Evolutionary conservation across 1,140 invertebrate genomes (phyloP).

Genomic region (Drosophila orena): DNA sequence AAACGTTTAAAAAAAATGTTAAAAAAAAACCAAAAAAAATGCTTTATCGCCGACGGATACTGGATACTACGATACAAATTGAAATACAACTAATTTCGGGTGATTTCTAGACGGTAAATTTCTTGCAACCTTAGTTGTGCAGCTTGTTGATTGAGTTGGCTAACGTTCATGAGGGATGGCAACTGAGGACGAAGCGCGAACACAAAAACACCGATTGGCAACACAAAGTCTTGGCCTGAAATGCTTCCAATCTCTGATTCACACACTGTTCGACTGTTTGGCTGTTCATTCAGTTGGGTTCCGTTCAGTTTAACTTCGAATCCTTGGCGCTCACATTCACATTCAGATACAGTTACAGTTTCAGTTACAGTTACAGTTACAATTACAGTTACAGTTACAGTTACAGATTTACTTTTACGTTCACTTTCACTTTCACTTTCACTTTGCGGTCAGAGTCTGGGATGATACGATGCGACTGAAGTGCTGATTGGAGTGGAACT

Average conservation of each 20-base stretch:
- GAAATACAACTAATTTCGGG: not conserved
- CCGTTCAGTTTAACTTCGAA: not conserved
- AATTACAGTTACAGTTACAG: no score
- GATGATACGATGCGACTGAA: conserved; percentile 50
- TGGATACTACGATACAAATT: not conserved
- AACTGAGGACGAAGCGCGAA: conserved; percentile 32
- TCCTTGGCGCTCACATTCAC: not conserved
- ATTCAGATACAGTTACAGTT: no score
- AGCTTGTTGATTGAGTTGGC: conserved; percentile 56
- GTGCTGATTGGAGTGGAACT: conserved; percentile 40
- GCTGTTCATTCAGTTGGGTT: no score
- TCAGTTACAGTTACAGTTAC: not conserved
- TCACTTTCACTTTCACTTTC: conserved; percentile 13
- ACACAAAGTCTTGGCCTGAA: conserved; percentile 31
- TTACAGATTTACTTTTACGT: not conserved
- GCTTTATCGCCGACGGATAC: conserved; percentile 53
- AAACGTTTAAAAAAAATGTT: conserved; percentile 39
- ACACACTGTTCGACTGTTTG: no score
- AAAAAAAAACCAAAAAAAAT: conserved; percentile 55
- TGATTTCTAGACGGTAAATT: conserved; percentile 4
- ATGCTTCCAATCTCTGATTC: conserved; percentile 27
- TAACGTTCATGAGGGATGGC: conserved; percentile 30
- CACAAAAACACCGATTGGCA: conserved; percentile 39
- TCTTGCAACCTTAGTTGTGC: conserved; percentile 25
- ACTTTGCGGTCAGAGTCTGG: conserved; percentile 36